Conservation (phyloP, 2,888 invertebrate genomes). For the Plutella xylostella region DNA sequence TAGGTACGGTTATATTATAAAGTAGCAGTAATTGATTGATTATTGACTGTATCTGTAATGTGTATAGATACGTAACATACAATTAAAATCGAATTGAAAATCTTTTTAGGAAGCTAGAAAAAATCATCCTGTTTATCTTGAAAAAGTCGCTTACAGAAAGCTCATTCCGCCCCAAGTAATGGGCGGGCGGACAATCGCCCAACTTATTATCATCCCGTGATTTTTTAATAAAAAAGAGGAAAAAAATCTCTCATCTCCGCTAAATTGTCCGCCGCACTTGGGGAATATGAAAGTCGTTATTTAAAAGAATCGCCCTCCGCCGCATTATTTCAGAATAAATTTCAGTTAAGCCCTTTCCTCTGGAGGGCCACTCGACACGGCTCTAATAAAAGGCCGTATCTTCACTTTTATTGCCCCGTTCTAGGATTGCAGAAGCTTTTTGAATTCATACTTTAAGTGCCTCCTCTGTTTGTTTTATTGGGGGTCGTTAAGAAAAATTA, state of each 20-base stretch:
- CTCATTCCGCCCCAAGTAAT: constrained; percentile 60
- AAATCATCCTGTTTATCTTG: constrained; percentile 28
- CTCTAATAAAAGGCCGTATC: constrained; percentile 25
- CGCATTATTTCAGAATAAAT: constrained; percentile 67
- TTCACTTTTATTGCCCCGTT: constrained; percentile 41
- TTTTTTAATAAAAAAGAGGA: constrained; percentile 57
- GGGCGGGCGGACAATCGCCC: constrained; percentile 35
- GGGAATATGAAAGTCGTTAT: constrained; percentile 68
- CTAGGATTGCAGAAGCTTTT: constrained; percentile 27
- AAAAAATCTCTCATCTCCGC: constrained; percentile 62
- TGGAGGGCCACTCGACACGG: constrained; percentile 35
- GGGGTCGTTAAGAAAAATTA: not conserved
- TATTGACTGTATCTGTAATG: too few species aligned
- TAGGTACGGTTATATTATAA: too few species aligned
- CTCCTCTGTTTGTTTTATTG: not conserved
- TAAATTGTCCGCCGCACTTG: constrained; percentile 61
- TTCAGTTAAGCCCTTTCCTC: constrained; percentile 47
- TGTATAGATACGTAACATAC: too few species aligned
- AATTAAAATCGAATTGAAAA: too few species aligned
- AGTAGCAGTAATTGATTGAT: too few species aligned
- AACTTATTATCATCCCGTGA: constrained; percentile 36
- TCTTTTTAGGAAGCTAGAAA: too few species aligned
- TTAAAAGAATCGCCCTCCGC: constrained; percentile 59
- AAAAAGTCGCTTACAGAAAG: constrained; percentile 52
- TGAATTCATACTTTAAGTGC: not conserved